These are phyloP conservation scores for Macropodus opercularis DNA, from an alignment of 2,797 vertebrate species.

Conservation along the genomic window DNA sequence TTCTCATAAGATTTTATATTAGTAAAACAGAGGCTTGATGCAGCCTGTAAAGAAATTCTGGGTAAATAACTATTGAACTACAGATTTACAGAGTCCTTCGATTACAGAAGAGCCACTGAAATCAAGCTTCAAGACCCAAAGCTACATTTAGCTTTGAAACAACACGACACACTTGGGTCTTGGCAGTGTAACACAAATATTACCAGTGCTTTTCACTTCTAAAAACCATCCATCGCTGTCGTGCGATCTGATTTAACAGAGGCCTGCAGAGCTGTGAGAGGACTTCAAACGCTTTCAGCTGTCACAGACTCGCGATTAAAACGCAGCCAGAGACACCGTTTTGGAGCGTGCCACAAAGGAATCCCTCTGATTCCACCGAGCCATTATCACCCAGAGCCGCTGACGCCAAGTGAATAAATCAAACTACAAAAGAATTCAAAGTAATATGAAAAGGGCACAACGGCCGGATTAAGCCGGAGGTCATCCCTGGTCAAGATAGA, in stretches of 20 bases:
- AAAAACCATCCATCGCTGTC: constrained; percentile 11
- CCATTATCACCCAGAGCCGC: constrained; percentile 20
- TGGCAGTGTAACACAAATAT: constrained; percentile 8
- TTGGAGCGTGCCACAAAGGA: constrained; percentile 37
- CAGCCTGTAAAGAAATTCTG: background rate
- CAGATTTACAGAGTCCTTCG: background rate
- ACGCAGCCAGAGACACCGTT: constrained; percentile 18
- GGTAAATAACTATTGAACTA: background rate
- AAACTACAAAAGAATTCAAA: constrained; percentile 40
- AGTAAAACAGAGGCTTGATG: background rate
- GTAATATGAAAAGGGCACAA: constrained; percentile 3
- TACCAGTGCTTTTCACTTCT: background rate
- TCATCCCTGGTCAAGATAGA: constrained; percentile 20
- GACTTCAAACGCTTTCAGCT: constrained; percentile 41
- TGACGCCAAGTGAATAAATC: constrained; percentile 14
- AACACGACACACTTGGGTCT: constrained; percentile 4
- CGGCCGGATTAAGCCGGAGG: constrained; percentile 5
- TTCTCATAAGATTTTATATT: background rate
- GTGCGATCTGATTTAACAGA: constrained; percentile 18
- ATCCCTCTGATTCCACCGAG: constrained; percentile 29
- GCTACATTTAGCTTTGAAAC: background rate
- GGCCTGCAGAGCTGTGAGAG: constrained; percentile 5
- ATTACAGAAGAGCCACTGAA: background rate
- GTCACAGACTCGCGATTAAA: constrained; percentile 18
- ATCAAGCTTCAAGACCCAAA: background rate